Evolutionary conservation across 2,888 invertebrate species (phyloP), one percentile per base, ranked within the genome.

Genomic region (Cheilosia scutellata): DNA sequence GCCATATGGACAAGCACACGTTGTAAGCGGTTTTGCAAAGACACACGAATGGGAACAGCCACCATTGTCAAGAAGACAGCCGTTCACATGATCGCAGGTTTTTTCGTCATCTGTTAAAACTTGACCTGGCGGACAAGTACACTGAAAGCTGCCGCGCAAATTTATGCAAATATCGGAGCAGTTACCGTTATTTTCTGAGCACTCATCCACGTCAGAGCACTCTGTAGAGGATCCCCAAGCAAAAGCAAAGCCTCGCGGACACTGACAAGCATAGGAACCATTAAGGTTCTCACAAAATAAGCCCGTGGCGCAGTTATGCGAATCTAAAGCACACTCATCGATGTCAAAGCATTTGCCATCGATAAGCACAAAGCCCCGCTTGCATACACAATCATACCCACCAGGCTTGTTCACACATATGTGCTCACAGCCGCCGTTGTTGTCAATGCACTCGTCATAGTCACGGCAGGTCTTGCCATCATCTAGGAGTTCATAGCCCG

Each of bases 1-100:
- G 0, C 95, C 95, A 7, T 91, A 90, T 25, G 94, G 94, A 89
- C 95, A 95, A 16, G 92, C 91, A 89, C 96, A 96, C 72, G 92
- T 91, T 20, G 91, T 93, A 11, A 90, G 91, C 2, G 93, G 93
- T 9, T 92, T 90, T 0, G 90, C 88, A 87, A 93, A 93, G 4
- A 91, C 87, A 86, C 94, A 94, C 20, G 91, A 90, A 89, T 93
- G 93, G 6, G 93, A 92, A 89, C 92, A 91, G 13, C 92, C 93
- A 0, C 92, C 92, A 84, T 92, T 92, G 65, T 91, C 87, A 0
- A 90, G 87, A 20, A 92, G 90, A 88, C 94, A 95, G 88, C 94
- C 94, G 88, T 95, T 93, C 5, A 93, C 90, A 40, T 89, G 82
- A 88, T 93, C 93, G 89, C 92, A 92, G 5, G 90, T 90, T 75